phyloP scores from a whole-genome alignment of 64 coral and sea anemone species.

The Montipora cactus region DNA sequence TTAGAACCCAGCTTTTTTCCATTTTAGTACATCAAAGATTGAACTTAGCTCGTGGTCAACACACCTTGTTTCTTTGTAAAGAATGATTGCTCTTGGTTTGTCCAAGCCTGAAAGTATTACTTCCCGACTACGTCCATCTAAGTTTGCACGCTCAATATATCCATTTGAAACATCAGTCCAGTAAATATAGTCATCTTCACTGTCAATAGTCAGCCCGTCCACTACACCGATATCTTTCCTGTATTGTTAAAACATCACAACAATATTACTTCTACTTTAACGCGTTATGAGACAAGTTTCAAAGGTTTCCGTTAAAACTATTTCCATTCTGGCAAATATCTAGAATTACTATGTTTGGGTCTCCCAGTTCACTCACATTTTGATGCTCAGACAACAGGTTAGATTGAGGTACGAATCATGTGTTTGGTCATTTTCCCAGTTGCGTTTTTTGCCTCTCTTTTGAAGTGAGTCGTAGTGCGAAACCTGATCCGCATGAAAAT shows the following conservation, averaged over 20 bases:
- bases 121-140: slow-evolving; percentile 39
- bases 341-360: no score
- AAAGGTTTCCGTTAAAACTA: no score
- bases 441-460: no score
- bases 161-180: slow-evolving; percentile 69
- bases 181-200: slow-evolving; percentile 66
- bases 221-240: slow-evolving; percentile 53
- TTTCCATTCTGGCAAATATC: no score
- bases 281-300: no score
- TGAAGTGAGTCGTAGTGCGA: no score
- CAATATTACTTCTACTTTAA: not conserved
- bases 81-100: slow-evolving; percentile 78
- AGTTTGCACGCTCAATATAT: slow-evolving; percentile 63
- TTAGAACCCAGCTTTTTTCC: no score
- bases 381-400: no score
- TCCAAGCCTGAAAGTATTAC: slow-evolving; percentile 42
- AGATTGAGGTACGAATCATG: no score
- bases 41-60: not conserved
- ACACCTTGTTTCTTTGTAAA: slow-evolving; percentile 72
- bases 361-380: no score
- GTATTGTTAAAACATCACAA: not conserved
- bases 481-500: no score
- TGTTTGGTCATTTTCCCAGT: no score
- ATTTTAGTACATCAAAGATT: not conserved
- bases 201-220: slow-evolving; percentile 79